Evolutionary conservation across 2,113 vertebrate genomes (phyloP), one percentile per base, ranked within the genome.

Genomic region (Labrus mixtus): DNA sequence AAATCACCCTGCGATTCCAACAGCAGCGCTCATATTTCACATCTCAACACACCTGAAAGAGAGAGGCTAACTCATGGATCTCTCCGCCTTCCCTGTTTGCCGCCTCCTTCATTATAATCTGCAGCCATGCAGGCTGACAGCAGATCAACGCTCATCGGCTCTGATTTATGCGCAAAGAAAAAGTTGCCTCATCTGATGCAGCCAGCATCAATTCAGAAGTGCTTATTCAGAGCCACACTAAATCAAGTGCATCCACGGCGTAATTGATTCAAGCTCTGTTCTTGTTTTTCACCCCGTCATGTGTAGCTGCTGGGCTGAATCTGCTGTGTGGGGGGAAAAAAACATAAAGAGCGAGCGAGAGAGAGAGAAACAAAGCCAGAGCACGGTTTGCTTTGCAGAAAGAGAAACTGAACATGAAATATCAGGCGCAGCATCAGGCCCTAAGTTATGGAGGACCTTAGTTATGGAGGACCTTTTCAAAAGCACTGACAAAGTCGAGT

Each of bases 261-360:
- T 53, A 68, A 89, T 48, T 67, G 81, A 87, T 88, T 83, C 76
- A 69, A 77, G 81, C 74, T 74, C 71, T 11, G 53, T 17, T 81
- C 77, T 69, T 87, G 62, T 81, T 79, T 83, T 73, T 66, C 75
- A 64, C 78, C 68, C 57, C 6, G 60, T 37, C 23, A 23, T 59
- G 45, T 72, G 41, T 39, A 17, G 41, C 65, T 76, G 73, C 61
- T n/a, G 7, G 70, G 2, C n/a, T 36, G 64, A 78, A 51, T 65
- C 60, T 66, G 76, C 70, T 73, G 56, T 22, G 64, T 75, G 51
- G 33, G 70, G 48, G n/a, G 22, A 10, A 68, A 51, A 76, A 41
- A 41, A 41, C 9, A 41, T 2, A 41, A 79, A 51, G 53, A 43
- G n/a, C 39, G 46, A 68, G n/a, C n/a, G 15, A 72, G 17, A 61